Evolutionary conservation across 2,797 vertebrate species (phyloP), one percentile per base, ranked within the genome.

Genomic region (Kryptolebias ocellatus): DNA sequence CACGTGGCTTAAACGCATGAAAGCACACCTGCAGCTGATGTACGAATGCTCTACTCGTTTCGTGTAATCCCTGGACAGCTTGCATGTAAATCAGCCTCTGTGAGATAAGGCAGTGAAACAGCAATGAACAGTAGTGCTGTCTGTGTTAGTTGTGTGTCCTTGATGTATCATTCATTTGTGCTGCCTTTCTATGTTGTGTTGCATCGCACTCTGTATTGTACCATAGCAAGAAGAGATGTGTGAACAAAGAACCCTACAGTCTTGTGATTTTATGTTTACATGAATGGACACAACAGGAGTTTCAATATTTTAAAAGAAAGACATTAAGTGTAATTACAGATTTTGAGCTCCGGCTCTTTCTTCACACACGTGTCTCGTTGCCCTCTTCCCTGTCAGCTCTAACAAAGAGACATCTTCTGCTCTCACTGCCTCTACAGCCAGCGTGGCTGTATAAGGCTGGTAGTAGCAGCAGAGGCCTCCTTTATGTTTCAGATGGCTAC

Each of bases 401-500:
- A 85, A 88, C 79, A 79, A 65, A 89, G 74, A 85, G 80, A 86
- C 82, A 86, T 86, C 78, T 84, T 87, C 79, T 90, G 83, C 79
- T 90, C 78, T 81, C 84, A 73, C 81, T 87, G 88, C 86, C 86
- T 83, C 72, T 87, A 65, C 76, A 85, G 84, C 84, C 85, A 82
- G 74, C 71, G 70, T 88, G 86, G 83, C 83, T 87, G 85, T 90
- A 74, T 72, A 82, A 84, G 86, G 87, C 89, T 83, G 85, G 82
- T 84, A 87, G 88, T 91, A 88, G 87, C 86, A 88, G 89, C 88
- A 89, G 84, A 87, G 76, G 84, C 88, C 90, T 92, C 78, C 79
- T 91, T 89, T 91, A 72, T 91, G 77, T 89, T 94, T 59, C 89
- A 99, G 98, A 96, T 78, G 94, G 95, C 60, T 96, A 96, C 37